These are phyloP conservation scores for Apeltes quadracus DNA, from an alignment of 2,113 vertebrate genomes.

Conservation along the genomic window DNA sequence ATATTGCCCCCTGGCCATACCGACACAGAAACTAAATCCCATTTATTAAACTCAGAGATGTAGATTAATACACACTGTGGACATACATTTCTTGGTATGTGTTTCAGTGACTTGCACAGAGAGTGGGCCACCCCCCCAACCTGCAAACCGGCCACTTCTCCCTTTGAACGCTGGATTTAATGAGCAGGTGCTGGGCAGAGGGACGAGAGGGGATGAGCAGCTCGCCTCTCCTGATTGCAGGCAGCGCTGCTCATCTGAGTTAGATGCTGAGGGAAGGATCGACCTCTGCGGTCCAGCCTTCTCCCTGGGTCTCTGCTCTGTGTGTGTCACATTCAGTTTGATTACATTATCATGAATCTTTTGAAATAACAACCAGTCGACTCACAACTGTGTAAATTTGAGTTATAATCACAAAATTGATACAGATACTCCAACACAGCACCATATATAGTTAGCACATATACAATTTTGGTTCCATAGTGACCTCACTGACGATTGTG, in stretches of 20 bases:
- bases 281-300: not conserved
- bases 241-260: slow-evolving; percentile 21
- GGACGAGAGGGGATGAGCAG: slow-evolving; percentile 49
- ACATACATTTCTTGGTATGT: not conserved
- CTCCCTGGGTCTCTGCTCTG: not conserved
- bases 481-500: not conserved
- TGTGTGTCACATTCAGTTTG: slow-evolving; percentile 33
- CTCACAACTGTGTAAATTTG: not conserved
- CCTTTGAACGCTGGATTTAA: slow-evolving; percentile 49
- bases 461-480: not conserved
- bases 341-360: slow-evolving; percentile 17
- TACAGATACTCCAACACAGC: not conserved
- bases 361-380: slow-evolving; percentile 21
- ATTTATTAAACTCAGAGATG: slow-evolving; percentile 7
- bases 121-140: slow-evolving; percentile 24
- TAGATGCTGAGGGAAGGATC: slow-evolving; percentile 20
- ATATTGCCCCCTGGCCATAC: not conserved
- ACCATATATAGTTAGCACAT: not conserved
- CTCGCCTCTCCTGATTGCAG: slow-evolving; percentile 58
- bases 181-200: slow-evolving; percentile 60
- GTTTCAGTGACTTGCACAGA: slow-evolving; percentile 29
- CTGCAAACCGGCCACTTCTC: slow-evolving; percentile 14
- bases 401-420: not conserved
- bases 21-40: not conserved
- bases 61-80: not conserved